A percentile compares a stretch with the other conserved stretches of the same genome.
Conservation (phyloP, 2,113 vertebrate genomes). For the Fregetta grallaria region DNA sequence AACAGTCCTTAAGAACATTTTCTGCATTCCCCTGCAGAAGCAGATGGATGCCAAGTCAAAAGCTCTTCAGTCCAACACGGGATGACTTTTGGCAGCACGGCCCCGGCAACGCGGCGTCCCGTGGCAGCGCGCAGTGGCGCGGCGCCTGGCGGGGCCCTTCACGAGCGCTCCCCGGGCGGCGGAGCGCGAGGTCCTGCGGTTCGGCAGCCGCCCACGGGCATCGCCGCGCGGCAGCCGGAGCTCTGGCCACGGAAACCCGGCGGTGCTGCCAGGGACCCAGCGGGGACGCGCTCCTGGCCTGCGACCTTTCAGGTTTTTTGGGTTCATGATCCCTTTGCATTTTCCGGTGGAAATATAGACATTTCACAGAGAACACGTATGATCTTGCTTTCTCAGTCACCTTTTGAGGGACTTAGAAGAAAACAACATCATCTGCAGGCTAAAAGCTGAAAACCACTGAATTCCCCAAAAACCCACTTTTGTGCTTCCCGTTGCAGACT, state of each 20-base stretch:
- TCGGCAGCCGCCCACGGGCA: background rate
- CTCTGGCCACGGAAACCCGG: accelerated
- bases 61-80: background rate
- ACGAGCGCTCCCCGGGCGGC: accelerated
- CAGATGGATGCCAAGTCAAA: background rate
- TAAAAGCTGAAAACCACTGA: background rate
- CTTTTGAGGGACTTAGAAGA: background rate
- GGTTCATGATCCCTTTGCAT: accelerated
- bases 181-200: background rate
- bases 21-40: background rate
- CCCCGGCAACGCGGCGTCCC: background rate
- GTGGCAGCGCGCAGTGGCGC: background rate
- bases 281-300: background rate
- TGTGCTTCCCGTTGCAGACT: background rate
- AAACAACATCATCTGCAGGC: too few relatives aligned
- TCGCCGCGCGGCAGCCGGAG: background rate
- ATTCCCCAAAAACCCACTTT: background rate
- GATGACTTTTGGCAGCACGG: background rate
- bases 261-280: background rate
- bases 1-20: background rate
- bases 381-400: background rate
- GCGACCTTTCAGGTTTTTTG: too few relatives aligned
- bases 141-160: background rate
- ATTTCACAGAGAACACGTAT: background rate
- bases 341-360: background rate